Evolutionary conservation across 2,113 vertebrate genomes (phyloP).

Genomic region (Chauna torquata): DNA sequence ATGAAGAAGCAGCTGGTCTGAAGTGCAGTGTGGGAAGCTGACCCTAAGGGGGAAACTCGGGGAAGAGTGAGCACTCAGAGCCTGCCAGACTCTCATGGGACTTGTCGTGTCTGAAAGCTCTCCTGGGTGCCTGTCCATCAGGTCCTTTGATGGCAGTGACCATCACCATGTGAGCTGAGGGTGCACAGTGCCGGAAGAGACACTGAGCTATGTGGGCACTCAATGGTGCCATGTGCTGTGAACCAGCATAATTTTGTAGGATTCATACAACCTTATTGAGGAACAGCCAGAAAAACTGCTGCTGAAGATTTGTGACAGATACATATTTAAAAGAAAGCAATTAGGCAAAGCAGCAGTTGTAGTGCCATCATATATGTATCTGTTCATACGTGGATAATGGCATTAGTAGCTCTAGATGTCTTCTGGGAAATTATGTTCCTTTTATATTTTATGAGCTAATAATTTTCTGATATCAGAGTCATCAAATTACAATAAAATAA

Average conservation of each 20-base stretch:
- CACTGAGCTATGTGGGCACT: background rate
- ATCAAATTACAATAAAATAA: slow-evolving; percentile 1
- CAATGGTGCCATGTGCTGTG: fast-evolving
- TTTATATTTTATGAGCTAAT: slow-evolving; percentile 3
- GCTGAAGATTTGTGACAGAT: background rate
- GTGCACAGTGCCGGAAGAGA: background rate
- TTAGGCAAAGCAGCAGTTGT: background rate
- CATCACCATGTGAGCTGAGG: fast-evolving
- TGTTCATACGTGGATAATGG: background rate
- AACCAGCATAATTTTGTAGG: background rate
- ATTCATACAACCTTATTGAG: fast-evolving
- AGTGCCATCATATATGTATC: background rate
- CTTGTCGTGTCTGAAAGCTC: background rate
- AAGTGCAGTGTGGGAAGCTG: background rate
- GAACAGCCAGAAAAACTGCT: background rate
- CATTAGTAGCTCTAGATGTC: background rate
- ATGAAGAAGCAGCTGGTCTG: background rate
- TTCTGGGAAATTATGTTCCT: background rate
- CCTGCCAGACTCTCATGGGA: background rate
- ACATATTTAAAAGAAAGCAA: background rate
- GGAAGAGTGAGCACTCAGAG: fast-evolving
- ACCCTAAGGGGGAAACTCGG: background rate
- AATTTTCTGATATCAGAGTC: background rate
- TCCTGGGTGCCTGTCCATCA: background rate
- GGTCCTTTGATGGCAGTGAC: background rate